Evolutionary conservation across 2,888 invertebrate genomes (phyloP), one percentile per base, ranked within the genome.

Genomic region (Caenorhabditis uteleia): DNA sequence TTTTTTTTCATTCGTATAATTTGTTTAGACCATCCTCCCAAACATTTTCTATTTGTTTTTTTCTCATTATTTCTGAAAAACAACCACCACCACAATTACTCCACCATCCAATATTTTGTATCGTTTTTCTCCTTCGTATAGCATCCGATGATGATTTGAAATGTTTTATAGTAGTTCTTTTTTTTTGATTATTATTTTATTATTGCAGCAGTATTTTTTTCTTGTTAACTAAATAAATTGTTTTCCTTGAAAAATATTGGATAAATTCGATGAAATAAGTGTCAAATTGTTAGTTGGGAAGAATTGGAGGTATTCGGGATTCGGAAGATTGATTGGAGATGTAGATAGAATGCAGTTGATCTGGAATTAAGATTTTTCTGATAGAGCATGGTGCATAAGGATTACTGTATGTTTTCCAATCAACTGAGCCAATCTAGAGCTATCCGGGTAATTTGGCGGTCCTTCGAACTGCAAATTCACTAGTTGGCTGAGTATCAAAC

Each of bases 401-500:
- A 26, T 39, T 38, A 70, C 74, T 40, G 68, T 49, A 43, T 71
- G 71, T 33, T 75, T 75, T 23, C 50, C 29, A 18, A 71, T 61
- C 12, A 75, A 59, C 45, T 73, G 72, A 0, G 69, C 34, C 8
- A 71, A 38, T 18, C 75, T 45, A 8, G 75, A 66, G 4, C 68
- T 62, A 45, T 75, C 75, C 12, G 75, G 75, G 29, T 73, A 73
- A 45, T 68, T 51, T 8, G 62, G 31, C 0, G 54, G 58, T 3
- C 75, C 75, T 61, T 75, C 75, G 62, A 53, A 75, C 75, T 75
- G 65, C 16, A 75, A 64, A 40, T 14, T 44, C 12, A 25, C 23
- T 14, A 14, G 8, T n/a, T 33, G 47, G 25, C 10, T 14, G 5
- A 42, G 21, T 10, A 27, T 4, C 6, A 46, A 47, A 42, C 31